Conservation (phyloP, 2,888 invertebrate genomes). For the Sphinx pinastri region DNA sequence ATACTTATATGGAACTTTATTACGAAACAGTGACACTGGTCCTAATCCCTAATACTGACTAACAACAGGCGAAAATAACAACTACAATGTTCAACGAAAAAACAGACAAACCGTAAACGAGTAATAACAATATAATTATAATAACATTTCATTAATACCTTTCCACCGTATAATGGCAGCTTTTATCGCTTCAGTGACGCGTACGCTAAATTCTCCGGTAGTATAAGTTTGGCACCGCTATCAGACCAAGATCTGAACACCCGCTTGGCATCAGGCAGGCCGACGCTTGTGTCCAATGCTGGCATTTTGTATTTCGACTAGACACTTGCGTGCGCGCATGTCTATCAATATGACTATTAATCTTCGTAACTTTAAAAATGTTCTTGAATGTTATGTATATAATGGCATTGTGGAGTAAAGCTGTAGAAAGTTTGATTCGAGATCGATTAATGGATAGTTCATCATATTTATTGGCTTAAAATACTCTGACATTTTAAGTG, state of each 20-base stretch:
- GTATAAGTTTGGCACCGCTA: constrained; percentile 56
- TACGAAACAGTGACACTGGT: too few species aligned
- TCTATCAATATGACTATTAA: constrained; percentile 75
- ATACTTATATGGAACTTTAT: too few species aligned
- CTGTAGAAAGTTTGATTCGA: too few species aligned
- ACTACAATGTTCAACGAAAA: too few species aligned
- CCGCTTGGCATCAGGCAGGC: constrained; percentile 58
- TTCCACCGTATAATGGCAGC: constrained; percentile 30
- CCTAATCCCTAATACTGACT: too few species aligned
- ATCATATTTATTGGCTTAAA: too few species aligned
- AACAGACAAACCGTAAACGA: background rate
- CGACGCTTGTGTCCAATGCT: constrained; percentile 50
- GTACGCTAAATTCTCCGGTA: constrained; percentile 43
- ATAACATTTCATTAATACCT: constrained; percentile 32
- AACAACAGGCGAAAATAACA: too few species aligned
- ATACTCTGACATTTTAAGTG: too few species aligned
- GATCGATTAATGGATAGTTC: too few species aligned
- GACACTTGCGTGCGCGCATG: constrained; percentile 59
- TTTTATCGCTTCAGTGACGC: constrained; percentile 30
- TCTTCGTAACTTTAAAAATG: constrained; percentile 46
- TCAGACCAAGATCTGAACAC: constrained; percentile 57
- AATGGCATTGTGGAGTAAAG: background rate
- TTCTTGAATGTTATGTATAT: background rate
- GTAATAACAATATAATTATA: background rate
- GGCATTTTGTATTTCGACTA: constrained; percentile 51